Evolutionary conservation across 1,140 invertebrate genomes (phyloP).

Genomic region (Oreohelix idahoensis): DNA sequence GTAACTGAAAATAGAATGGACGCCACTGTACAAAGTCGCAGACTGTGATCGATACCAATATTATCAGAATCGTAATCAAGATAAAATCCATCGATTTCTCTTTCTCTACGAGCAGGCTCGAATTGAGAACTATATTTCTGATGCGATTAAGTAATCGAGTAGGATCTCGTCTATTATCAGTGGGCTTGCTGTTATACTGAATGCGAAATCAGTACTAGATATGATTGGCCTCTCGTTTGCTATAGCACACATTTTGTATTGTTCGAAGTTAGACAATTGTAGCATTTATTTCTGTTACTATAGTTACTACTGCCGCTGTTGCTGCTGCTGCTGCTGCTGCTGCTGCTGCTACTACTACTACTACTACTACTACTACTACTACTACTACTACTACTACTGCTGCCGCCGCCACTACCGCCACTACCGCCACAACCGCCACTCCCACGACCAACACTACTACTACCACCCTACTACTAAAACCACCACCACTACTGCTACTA

Average conservation of each 20-base stretch:
- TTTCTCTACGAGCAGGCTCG: neutral
- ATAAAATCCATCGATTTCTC: neutral
- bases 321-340: neutral
- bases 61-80: neutral
- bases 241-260: too few species aligned
- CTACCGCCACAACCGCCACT: too few species aligned
- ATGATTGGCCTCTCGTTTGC: too few species aligned
- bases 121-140: neutral
- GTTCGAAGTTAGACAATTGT: too few species aligned
- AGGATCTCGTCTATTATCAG: neutral
- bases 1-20: neutral
- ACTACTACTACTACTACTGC: too few species aligned
- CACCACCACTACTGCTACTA: too few species aligned
- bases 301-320: neutral
- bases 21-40: neutral
- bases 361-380: too few species aligned
- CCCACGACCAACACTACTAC: too few species aligned
- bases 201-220: too few species aligned
- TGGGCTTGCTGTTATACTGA: too few species aligned
- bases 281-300: neutral
- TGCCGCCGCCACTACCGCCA: too few species aligned
- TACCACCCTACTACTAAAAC: too few species aligned
- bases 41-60: neutral
- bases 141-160: neutral
- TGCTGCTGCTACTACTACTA: neutral